Conservation (phyloP, 1,140 invertebrate genomes). For the Cyrtorhinus lividipennis region DNA sequence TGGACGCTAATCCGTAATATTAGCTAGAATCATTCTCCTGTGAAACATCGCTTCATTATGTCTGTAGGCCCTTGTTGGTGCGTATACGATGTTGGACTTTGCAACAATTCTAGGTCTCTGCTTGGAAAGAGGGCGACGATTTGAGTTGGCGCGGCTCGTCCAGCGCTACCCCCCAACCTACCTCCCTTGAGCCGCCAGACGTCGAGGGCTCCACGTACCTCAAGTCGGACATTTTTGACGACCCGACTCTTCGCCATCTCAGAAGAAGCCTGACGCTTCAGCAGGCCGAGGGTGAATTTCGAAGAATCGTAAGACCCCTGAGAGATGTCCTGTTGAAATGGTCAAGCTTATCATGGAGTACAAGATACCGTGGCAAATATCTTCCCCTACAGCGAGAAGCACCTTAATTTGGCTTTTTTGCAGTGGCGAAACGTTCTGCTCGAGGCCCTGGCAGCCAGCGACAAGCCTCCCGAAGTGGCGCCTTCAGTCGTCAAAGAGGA, state of each 20-base stretch:
- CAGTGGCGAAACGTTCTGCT: conserved; percentile 15
- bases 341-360: no score
- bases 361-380: no score
- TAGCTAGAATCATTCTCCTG: no score
- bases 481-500: conserved; percentile 10
- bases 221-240: conserved; percentile 12
- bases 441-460: conserved; percentile 10
- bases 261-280: conserved; percentile 11
- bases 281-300: conserved; percentile 8
- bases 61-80: no score
- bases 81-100: no score
- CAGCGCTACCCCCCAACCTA: conserved; percentile 7
- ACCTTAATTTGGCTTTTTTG: no score
- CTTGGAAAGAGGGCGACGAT: conserved; percentile 7
- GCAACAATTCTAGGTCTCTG: conserved; percentile 13
- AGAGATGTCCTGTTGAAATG: neutral
- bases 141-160: neutral
- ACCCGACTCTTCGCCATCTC: conserved; percentile 9
- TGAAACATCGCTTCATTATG: no score
- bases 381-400: no score
- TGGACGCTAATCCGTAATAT: no score
- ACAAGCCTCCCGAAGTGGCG: conserved; percentile 4
- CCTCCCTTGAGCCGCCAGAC: neutral
- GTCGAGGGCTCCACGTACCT: neutral
- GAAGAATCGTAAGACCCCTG: neutral